Evolutionary conservation across 2,888 invertebrate genomes (phyloP).

Genomic region (Cerastis rubricosa): DNA sequence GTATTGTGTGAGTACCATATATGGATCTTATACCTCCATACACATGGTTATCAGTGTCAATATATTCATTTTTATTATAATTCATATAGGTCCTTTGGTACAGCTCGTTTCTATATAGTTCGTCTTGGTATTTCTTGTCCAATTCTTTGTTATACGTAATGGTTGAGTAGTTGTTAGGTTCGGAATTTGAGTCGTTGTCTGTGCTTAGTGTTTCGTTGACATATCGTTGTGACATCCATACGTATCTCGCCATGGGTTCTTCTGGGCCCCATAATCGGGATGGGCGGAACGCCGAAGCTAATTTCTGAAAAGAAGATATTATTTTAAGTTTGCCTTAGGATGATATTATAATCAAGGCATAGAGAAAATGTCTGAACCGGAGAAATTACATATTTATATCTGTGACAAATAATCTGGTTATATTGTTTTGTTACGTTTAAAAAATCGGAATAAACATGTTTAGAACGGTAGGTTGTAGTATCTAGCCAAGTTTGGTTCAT

Average conservation of each 20-base stretch:
- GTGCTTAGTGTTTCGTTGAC: conserved; percentile 79
- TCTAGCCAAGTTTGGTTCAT: background rate
- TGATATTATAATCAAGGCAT: background rate
- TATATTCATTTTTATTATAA: conserved; percentile 74
- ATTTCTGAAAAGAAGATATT: conserved; percentile 79
- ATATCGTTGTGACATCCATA: conserved; percentile 88
- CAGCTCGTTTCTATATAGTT: conserved; percentile 75
- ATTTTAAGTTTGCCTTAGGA: background rate
- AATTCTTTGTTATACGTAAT: conserved; percentile 77
- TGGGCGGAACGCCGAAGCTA: conserved; percentile 84
- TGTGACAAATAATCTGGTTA: background rate
- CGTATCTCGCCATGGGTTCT: conserved; percentile 86
- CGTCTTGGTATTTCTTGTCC: conserved; percentile 77
- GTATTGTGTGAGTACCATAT: conserved; percentile 77
- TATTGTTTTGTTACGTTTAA: no score
- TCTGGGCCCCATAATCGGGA: conserved; percentile 88
- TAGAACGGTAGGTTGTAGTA: background rate
- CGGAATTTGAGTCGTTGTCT: conserved; percentile 77
- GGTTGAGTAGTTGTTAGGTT: conserved; percentile 79
- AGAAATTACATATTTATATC: background rate
- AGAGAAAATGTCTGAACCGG: no score
- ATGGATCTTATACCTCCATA: conserved; percentile 72
- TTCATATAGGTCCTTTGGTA: conserved; percentile 77
- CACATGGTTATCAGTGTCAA: conserved; percentile 67
- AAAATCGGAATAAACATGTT: background rate